Evolutionary conservation across 2,797 vertebrate species (phyloP).

Genomic region (Triplophysa yarkandensis): DNA sequence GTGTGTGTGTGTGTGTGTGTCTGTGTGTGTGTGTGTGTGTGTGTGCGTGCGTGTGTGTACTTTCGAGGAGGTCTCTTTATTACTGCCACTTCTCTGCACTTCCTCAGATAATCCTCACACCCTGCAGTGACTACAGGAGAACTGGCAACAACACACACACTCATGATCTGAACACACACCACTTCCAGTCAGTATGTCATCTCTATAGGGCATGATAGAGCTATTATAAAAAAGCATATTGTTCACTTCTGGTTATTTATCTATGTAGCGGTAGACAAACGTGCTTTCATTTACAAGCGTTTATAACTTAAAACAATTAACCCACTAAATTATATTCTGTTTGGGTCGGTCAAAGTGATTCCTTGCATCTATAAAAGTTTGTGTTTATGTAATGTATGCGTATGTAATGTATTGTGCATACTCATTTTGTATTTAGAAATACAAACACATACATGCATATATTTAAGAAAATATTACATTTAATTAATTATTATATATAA

Average conservation of each 20-base stretch:
- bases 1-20: conserved; percentile 65
- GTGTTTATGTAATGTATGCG: no score
- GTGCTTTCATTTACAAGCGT: neutral
- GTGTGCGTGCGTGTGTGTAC: conserved; percentile 46
- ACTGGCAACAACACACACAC: conserved; percentile 54
- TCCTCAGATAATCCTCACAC: conserved; percentile 81
- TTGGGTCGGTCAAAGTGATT: no score
- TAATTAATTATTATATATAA: no score
- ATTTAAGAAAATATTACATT: no score
- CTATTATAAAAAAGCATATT: neutral
- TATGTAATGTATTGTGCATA: no score
- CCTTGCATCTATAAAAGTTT: no score
- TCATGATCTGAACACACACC: conserved; percentile 50
- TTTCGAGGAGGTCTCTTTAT: conserved; percentile 69
- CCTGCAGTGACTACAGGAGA: conserved; percentile 59
- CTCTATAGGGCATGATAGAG: conserved; percentile 16
- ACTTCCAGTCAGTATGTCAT: conserved; percentile 10
- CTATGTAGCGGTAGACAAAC: neutral
- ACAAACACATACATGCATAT: no score
- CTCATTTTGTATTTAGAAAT: no score
- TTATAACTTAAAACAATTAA: neutral
- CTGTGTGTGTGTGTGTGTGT: conserved; percentile 55
- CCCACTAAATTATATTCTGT: no score
- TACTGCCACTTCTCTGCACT: conserved; percentile 78
- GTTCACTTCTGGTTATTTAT: neutral